Conservation (phyloP, 2,888 invertebrate genomes). For the Oasisia sp. region DNA sequence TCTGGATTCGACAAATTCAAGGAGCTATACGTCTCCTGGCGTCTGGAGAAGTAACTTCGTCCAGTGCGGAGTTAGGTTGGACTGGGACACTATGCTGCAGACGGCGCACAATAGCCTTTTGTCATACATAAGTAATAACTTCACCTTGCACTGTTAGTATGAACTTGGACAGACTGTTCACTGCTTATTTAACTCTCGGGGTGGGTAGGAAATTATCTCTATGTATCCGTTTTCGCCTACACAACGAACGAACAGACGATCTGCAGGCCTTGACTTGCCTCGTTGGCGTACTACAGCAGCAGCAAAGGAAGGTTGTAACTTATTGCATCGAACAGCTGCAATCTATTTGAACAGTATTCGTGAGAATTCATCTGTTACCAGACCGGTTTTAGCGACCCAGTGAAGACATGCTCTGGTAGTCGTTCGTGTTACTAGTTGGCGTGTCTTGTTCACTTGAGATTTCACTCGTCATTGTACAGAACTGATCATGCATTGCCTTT, state of each 20-base stretch:
- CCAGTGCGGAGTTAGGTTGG: neutral
- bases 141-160: conserved; percentile 13
- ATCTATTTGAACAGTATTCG: neutral
- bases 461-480: neutral
- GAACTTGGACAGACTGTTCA: neutral
- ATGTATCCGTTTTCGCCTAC: neutral
- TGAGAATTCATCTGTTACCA: neutral
- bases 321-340: neutral
- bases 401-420: neutral
- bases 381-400: neutral
- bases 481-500: neutral
- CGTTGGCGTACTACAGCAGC: neutral
- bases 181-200: neutral
- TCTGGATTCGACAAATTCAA: conserved; percentile 65
- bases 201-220: neutral
- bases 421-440: neutral
- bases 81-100: neutral
- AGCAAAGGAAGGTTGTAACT: neutral
- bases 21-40: conserved; percentile 53
- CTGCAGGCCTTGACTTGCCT: neutral
- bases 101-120: neutral
- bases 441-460: neutral
- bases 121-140: neutral
- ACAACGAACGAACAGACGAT: neutral
- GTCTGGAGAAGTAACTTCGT: conserved; percentile 36